Evolutionary conservation across 2,888 invertebrate genomes (phyloP), one percentile per base, ranked within the genome.

Genomic region (Epistrophella euchroma): DNA sequence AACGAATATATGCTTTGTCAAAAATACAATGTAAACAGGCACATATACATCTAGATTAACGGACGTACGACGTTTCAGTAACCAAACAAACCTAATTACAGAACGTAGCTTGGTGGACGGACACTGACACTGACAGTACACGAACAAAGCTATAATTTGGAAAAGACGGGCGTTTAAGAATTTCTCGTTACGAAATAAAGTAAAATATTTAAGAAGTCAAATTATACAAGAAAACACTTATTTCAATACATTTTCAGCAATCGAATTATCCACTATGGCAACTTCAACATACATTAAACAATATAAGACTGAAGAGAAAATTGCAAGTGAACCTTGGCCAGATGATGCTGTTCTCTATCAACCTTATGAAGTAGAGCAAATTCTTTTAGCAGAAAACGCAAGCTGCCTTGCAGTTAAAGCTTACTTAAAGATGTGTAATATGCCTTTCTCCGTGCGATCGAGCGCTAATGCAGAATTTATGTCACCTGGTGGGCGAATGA

Each of bases 381-480:
- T 98, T 87, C 93, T 99, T 37, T 93, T 99, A 62, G 97, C 98
- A 3, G 99, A 99, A 91, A 97, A 97, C 92, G 98, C 99, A 13
- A 97, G 97, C 91, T 98, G 98, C 90, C 93, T 99, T 19, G 97
- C 98, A 2, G 98, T 98, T 0, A 97, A 98, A 91, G 96, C 98
- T 0, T 98, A 97, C 91, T 93, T 99, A 25, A 97, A 97, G 92
- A 98, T 99, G 97, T 97, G 97, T 90, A 95, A 96, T 74, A 94
- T 99, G 0, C 95, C 96, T 0, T 98, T 96, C 91, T 94, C 95
- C 89, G 95, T 98, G 6, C 96, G 97, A 88, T 96, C 96, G 89
- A 94, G 96, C 87, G 95, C 96, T 89, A 99, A 99, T 93, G 98
- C 99, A 0, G 98, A 99, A 90, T 97, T 96, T 91, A 99, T 99